Evolutionary conservation across 2,113 vertebrate genomes (phyloP).

Genomic region (Aix galericulata): DNA sequence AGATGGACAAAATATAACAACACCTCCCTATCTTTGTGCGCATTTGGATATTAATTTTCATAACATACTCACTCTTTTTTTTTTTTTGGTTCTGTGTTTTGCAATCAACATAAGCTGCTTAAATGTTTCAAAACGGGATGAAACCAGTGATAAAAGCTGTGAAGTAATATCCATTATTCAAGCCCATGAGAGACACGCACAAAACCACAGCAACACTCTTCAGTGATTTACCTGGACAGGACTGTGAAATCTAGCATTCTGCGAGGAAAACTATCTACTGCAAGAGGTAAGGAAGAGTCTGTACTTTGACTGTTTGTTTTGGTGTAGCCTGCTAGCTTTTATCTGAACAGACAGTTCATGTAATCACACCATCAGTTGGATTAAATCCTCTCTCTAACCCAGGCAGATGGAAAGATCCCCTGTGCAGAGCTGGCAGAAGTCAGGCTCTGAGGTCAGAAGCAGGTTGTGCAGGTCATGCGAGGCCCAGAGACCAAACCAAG

Average conservation of each 20-base stretch:
- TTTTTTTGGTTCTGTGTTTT: neutral
- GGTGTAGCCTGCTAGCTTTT: neutral
- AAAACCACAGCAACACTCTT: neutral
- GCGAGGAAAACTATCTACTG: neutral
- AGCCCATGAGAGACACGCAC: neutral
- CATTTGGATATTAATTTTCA: neutral
- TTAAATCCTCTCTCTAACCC: neutral
- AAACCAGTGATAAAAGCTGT: neutral
- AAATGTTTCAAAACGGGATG: neutral
- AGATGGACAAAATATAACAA: neutral
- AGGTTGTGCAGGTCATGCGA: rapidly evolving
- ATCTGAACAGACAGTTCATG: neutral
- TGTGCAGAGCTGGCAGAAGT: neutral
- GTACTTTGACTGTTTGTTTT: neutral
- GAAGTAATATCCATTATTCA: neutral
- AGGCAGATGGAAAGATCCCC: neutral
- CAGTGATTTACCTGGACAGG: neutral
- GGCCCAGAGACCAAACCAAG: rapidly evolving
- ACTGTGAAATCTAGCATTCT: slow-evolving; percentile 16
- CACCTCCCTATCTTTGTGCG: neutral
- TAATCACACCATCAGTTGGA: neutral
- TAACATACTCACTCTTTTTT: neutral
- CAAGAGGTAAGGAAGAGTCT: neutral
- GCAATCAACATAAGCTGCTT: slow-evolving; percentile 18
- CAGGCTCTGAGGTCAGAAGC: neutral